A percentile compares a stretch with the other conserved stretches of the same genome.
These are phyloP conservation scores for Phoeniculus purpureus DNA, from an alignment of 2,797 vertebrate species.

Conservation along the genomic window DNA sequence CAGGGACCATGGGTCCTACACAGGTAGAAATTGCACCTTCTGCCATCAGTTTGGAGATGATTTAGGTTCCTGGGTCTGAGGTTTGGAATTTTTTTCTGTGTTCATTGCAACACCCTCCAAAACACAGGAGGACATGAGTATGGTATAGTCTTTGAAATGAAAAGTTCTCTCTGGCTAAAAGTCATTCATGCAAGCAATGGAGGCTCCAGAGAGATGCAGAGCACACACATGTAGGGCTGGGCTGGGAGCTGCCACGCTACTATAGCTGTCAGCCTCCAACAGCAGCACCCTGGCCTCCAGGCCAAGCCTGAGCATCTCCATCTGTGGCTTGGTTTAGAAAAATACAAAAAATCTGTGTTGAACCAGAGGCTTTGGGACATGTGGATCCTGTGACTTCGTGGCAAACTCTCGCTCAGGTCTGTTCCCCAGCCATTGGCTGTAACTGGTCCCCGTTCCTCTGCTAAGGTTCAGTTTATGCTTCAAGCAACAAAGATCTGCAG, in stretches of 20 bases:
- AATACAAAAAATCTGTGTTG: neutral
- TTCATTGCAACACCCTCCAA: neutral
- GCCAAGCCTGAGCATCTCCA: neutral
- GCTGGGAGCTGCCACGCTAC: neutral
- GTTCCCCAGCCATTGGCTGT: neutral
- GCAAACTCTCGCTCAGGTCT: neutral
- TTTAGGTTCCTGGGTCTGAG: neutral
- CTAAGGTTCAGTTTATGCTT: neutral
- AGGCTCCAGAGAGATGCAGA: neutral
- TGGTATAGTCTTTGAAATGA: neutral
- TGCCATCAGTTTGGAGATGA: neutral
- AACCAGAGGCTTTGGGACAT: fast-evolving
- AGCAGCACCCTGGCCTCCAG: neutral
- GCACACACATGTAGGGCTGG: fast-evolving
- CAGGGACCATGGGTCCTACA: neutral
- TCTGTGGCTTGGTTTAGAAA: neutral
- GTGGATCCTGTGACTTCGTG: neutral
- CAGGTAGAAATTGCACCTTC: neutral
- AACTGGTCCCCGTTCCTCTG: neutral
- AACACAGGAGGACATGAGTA: neutral
- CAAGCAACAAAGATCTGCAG: neutral
- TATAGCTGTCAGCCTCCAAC: neutral
- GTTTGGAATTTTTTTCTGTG: neutral
- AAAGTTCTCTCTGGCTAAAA: neutral
- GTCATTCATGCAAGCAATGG: neutral